A percentile compares a stretch with the other conserved stretches of the same genome.
Evolutionary conservation across 1,140 invertebrate species (phyloP).

Genomic region (Bombus soroeensis): DNA sequence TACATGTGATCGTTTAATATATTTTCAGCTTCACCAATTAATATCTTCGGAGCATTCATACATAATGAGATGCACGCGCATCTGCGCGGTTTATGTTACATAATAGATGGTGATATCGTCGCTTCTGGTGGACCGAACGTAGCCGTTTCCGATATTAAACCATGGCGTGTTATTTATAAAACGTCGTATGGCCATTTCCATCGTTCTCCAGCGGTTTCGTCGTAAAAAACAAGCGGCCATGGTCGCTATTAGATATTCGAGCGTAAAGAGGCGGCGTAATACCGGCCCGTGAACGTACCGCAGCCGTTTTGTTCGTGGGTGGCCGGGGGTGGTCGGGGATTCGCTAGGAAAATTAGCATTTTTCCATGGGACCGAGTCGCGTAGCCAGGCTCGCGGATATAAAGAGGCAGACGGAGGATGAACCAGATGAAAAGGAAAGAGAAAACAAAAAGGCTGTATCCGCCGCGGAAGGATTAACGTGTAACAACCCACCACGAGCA

Average conservation of each 20-base stretch:
- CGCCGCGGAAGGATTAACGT: conserved; percentile 67
- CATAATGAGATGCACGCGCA: no score
- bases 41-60: no score
- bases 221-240: conserved; percentile 48
- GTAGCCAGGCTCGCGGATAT: conserved; percentile 47
- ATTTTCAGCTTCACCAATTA: no score
- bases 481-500: conserved; percentile 64
- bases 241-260: conserved; percentile 61
- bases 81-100: no score
- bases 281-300: neutral
- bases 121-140: no score
- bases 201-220: neutral
- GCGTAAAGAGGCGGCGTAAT: conserved; percentile 62
- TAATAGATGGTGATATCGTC: no score
- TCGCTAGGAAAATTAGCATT: conserved; percentile 65
- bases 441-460: conserved; percentile 49
- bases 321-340: no score
- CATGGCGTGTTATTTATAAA: conserved; percentile 60
- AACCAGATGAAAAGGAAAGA: conserved; percentile 28
- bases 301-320: neutral
- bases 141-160: conserved; percentile 59
- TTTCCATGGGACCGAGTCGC: conserved; percentile 67
- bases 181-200: neutral
- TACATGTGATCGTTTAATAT: no score
- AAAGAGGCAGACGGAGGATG: conserved; percentile 23